Percentiles rank a stretch among this genome's conserved stretches.
These are phyloP conservation scores for Thecophora atra DNA, from an alignment of 2,888 invertebrate species.

Conservation along the genomic window DNA sequence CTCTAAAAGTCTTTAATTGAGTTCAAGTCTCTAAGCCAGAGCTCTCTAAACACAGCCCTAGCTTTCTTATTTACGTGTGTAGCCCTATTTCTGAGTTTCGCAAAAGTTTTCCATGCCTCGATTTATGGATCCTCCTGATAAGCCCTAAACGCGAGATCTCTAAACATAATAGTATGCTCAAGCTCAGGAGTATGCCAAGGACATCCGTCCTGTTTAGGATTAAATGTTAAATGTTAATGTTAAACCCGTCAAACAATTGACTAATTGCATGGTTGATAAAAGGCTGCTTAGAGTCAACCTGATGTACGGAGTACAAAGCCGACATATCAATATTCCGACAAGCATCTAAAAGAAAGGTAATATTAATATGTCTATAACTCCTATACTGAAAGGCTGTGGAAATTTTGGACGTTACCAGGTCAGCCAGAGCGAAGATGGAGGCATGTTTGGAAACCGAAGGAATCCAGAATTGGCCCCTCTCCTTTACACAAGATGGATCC, in stretches of 20 bases:
- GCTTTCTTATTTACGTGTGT: not conserved
- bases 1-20: not conserved
- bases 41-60: not conserved
- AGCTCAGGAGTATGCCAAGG: not conserved
- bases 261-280: not conserved
- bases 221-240: not conserved
- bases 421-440: no score
- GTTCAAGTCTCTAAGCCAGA: not conserved
- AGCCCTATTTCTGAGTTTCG: not conserved
- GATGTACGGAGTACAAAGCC: not conserved
- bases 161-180: not conserved
- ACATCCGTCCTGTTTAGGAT: no score
- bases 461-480: not conserved
- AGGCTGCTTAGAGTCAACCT: not conserved
- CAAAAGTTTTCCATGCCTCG: not conserved
- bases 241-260: not conserved
- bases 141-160: not conserved
- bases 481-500: no score
- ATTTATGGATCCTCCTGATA: not conserved
- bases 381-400: no score
- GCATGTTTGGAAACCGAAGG: not conserved
- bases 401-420: no score
- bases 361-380: no score
- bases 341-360: not conserved
- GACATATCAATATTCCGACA: not conserved